Base-by-base conservation (phyloP, 2,797 vertebrate genomes). In the Sebastes trivittatus region DNA sequence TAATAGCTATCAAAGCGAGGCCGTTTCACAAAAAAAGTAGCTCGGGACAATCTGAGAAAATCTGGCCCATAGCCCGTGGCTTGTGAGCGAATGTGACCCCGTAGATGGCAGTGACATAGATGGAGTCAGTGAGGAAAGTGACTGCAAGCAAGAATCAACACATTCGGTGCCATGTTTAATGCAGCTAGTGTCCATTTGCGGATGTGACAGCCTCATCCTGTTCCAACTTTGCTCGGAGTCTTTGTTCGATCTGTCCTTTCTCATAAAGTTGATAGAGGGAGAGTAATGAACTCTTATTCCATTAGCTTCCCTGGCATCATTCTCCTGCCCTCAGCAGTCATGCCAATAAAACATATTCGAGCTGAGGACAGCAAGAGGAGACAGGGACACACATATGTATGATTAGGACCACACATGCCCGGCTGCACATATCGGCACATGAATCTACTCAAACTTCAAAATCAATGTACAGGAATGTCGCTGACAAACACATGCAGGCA, bases 231-330 rank as follows among this genome's bases (percentile, higher is more conserved):
- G 72, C 76, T 82, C 7, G 0, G 66, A 85, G 82, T 80, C 85
- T 86, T 89, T 88, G 86, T 93, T 90, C 76, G 77, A 88, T 91
- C 74, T 76, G 86, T 79, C 83, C 78, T 88, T 79, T 61, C 72
- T 88, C 84, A 87, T 90, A 89, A 92, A 87, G 87, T 66, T 90
- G 87, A 93, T 89, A 75, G 84, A 91, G 67, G 71, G 67, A 87
- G 81, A 83, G 86, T 88, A 92, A 93, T 92, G 75, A 93, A 92
- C 87, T 88, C 92, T 92, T 87, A 89, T 91, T 72, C 87, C 78
- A 90, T 93, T 92, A 91, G 77, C 67, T 73, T 82, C 70, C 73
- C 83, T 77, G 89, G 84, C 90, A 76, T 82, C 71, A 38, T 82
- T 91, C 81, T 82, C 78, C 86, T 84, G 81, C 80, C 81, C 88